Percentiles rank a stretch among this genome's conserved stretches.
Conservation (phyloP, 2,797 vertebrate species). For the Crocodylus rhombifer region DNA sequence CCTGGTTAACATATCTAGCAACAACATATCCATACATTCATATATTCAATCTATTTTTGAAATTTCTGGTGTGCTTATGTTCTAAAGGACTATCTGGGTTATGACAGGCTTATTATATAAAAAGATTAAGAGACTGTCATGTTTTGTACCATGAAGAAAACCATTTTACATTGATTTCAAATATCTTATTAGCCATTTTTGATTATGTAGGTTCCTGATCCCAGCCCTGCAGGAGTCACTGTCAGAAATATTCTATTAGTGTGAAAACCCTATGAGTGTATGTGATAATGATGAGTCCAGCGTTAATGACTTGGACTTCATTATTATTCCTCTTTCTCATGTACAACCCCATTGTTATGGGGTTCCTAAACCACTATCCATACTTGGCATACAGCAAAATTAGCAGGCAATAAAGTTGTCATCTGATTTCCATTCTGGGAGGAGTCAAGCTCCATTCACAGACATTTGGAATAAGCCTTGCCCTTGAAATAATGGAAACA, state of each 20-base stretch:
- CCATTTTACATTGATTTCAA: conserved; percentile 55
- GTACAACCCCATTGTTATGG: not conserved
- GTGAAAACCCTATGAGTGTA: not conserved
- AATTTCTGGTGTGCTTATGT: not conserved
- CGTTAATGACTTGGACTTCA: conserved; percentile 53
- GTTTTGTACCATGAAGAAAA: not conserved
- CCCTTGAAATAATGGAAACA: not conserved
- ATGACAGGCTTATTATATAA: not conserved
- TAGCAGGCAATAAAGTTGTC: not conserved
- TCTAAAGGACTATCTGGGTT: not conserved
- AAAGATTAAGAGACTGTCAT: not conserved
- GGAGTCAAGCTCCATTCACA: too few relatives aligned
- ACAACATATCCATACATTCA: not conserved
- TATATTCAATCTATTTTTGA: not conserved
- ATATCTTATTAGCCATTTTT: conserved; percentile 33
- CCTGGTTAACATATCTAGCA: not conserved
- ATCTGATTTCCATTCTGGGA: not conserved
- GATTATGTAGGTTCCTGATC: conserved; percentile 11
- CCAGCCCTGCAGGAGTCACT: conserved; percentile 43
- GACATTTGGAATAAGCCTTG: not conserved
- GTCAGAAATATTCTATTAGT: conserved; percentile 45
- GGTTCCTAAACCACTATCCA: not conserved
- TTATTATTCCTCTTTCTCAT: conserved; percentile 2
- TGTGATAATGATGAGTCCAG: conserved; percentile 31
- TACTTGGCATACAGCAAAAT: not conserved